Percentiles rank a stretch among this genome's conserved stretches.
These are phyloP conservation scores for Gnathonemus longibarbis DNA, from an alignment of 2,113 vertebrate species.

Conservation along the genomic window DNA sequence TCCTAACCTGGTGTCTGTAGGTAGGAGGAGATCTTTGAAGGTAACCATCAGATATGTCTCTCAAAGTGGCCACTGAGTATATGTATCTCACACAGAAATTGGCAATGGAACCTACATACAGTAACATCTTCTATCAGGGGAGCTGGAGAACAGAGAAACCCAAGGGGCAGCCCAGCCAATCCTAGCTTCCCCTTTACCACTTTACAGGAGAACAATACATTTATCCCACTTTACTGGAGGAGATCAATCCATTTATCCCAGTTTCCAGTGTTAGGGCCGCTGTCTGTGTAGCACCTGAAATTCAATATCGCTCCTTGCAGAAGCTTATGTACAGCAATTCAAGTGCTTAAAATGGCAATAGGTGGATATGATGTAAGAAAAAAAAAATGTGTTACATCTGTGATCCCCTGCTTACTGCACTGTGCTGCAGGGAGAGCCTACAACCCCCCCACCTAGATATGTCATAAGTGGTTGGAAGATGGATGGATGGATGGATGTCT, in stretches of 20 bases:
- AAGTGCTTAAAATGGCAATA: not conserved
- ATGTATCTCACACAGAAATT: not conserved
- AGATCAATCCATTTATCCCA: conserved; percentile 2
- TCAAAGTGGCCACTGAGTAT: not conserved
- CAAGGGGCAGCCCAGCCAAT: not conserved
- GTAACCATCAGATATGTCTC: not conserved
- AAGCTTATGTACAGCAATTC: not conserved
- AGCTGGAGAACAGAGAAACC: not conserved
- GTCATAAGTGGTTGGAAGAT: not conserved
- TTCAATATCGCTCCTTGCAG: not conserved
- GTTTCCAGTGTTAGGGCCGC: not conserved
- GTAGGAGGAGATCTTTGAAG: not conserved
- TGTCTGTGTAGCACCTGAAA: not conserved
- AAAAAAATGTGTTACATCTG: not conserved
- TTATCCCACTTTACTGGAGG: not conserved
- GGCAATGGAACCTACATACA: not conserved
- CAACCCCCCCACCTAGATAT: not conserved
- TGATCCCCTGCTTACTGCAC: not conserved
- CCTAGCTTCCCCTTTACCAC: not conserved
- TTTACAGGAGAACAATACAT: not conserved
- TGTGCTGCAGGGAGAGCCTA: not conserved
- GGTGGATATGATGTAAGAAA: not conserved
- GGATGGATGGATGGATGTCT: not conserved
- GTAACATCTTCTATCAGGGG: not conserved
- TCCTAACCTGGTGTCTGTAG: not conserved